Base-by-base conservation (phyloP, 2,888 invertebrate species). In the Hydropsyche betteni region DNA sequence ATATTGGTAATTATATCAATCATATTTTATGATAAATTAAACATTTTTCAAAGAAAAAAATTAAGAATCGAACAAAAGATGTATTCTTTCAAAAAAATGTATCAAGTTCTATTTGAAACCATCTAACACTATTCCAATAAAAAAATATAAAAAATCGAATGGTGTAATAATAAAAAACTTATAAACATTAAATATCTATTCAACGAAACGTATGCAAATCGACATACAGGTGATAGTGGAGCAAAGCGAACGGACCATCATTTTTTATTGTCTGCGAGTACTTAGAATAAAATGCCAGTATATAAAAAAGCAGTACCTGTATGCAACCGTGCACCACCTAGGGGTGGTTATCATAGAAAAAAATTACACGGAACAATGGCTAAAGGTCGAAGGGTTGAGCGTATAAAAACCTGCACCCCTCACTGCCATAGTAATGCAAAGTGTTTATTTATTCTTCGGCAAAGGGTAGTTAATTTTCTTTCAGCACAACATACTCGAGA, bases 231-330 rank as follows among this genome's bases (percentile, higher is more conserved):
- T 77, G 77, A 74, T 75, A 61, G 44, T 68, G 16, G 34, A 55
- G 50, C 53, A 33, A 71, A n/a, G 70, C 71, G 38, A 72, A 36
- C 36, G 77, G 73, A 74, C 77, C 58, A 77, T 77, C 77, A 77
- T 76, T 77, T 75, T 44, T 74, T 73, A 76, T 77, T 77, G 77
- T 76, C 55, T 77, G 73, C 53, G 52, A 51, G 24, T 64, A 24
- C 33, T 61, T 61, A 24, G 34, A 64, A 44, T 44, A 44, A 44
- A 44, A 44, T 44, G 10, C 44, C 44, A 44, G 44, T 44, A 44
- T 53, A 50, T 75, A 53, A 75, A 34, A 74, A 77, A 77, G 75
- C 72, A 55, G 44, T 72, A 75, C 77, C 74, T 74, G 76, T 76
- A 53, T 75, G 69, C 74, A 69, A 71, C 68, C 14, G n/a, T 69